Evolutionary conservation across 2,888 invertebrate species (phyloP).

Genomic region (Orchesella flavescens): DNA sequence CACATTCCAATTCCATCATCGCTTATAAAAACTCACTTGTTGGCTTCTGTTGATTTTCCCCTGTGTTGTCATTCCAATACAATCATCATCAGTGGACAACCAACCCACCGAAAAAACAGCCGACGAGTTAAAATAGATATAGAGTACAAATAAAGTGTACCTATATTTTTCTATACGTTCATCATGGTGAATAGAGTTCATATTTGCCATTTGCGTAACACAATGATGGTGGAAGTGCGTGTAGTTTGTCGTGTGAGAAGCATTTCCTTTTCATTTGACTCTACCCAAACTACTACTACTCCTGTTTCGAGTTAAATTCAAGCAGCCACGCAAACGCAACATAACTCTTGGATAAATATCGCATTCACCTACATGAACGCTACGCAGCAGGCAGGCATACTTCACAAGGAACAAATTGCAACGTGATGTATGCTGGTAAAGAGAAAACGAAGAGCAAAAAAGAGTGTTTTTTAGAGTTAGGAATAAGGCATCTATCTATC

Average conservation of each 20-base stretch:
- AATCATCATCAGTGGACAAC: conserved; percentile 30
- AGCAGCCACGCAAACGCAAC: conserved; percentile 31
- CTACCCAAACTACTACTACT: background rate
- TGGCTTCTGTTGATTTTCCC: conserved; percentile 35
- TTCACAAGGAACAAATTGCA: background rate
- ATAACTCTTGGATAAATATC: background rate
- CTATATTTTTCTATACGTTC: background rate
- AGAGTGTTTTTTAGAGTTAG: background rate
- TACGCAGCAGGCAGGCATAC: background rate
- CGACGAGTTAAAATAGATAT: background rate
- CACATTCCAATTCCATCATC: conserved; percentile 8
- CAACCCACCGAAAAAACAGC: conserved; percentile 32
- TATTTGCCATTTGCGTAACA: background rate
- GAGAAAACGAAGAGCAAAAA: background rate
- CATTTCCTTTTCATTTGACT: conserved; percentile 30
- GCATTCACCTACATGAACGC: background rate
- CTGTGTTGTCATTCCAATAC: conserved; percentile 30
- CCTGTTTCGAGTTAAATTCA: conserved; percentile 31
- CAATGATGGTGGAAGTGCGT: conserved; percentile 26
- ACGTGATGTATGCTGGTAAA: background rate
- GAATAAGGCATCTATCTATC: background rate
- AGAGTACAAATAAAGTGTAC: background rate
- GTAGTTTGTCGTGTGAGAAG: conserved; percentile 3
- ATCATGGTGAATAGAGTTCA: background rate
- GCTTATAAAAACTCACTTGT: conserved; percentile 38